Percentiles rank a stretch among this genome's conserved stretches.
Conservation (phyloP, 2,113 vertebrate species). For the Strigops habroptila region DNA sequence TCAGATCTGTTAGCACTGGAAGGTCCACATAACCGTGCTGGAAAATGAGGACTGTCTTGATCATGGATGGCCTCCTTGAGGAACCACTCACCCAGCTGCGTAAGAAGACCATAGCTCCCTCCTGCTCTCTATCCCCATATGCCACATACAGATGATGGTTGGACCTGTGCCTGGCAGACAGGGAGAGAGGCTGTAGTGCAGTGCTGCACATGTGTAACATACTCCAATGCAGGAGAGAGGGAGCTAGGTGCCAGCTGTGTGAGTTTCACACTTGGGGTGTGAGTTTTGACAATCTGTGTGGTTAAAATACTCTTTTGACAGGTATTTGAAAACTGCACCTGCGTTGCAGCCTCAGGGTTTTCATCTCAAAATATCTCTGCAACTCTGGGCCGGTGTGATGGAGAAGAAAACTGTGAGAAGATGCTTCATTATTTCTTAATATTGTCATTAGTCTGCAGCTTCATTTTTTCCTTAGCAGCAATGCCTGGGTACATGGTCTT, state of each 20-base stretch:
- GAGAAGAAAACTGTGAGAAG: slow-evolving; percentile 56
- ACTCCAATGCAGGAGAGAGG: background rate
- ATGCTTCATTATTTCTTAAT: slow-evolving; percentile 78
- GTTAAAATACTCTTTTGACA: slow-evolving; percentile 44
- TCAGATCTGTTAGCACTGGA: background rate
- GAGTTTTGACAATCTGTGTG: background rate
- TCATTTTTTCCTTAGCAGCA: slow-evolving; percentile 75
- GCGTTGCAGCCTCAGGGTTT: slow-evolving; percentile 55
- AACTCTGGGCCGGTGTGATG: slow-evolving; percentile 72
- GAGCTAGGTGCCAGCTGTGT: rapidly evolving
- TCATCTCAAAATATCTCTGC: slow-evolving; percentile 68
- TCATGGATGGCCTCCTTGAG: background rate
- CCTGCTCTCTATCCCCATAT: rapidly evolving
- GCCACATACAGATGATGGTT: background rate
- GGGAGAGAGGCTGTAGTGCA: background rate
- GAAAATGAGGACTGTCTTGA: background rate
- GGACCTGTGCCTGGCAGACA: background rate
- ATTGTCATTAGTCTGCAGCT: slow-evolving; percentile 65
- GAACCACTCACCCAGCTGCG: background rate
- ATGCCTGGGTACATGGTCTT: slow-evolving; percentile 82
- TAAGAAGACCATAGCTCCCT: background rate
- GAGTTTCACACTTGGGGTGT: background rate
- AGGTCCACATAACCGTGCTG: background rate
- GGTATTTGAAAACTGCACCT: slow-evolving; percentile 79
- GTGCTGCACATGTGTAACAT: background rate